These are phyloP conservation scores for Thereva unica DNA, from an alignment of 2,888 invertebrate species.

Conservation along the genomic window DNA sequence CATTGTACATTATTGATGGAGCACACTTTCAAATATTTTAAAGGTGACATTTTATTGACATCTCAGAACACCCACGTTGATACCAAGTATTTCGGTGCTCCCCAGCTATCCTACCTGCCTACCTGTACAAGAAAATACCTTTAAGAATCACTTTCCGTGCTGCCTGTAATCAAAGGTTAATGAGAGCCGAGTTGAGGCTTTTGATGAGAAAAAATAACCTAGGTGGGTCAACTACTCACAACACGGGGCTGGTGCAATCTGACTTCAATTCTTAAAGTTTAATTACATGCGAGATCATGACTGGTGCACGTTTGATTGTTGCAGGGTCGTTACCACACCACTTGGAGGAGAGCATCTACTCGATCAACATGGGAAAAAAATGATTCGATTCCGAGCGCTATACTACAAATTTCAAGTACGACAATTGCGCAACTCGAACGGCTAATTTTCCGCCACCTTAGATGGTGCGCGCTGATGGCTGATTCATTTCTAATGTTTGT, in stretches of 20 bases:
- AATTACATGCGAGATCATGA: slow-evolving; percentile 25
- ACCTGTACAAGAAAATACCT: background rate
- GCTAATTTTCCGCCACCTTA: too few relatives aligned
- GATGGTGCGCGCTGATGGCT: too few relatives aligned
- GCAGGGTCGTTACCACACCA: too few relatives aligned
- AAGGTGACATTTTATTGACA: slow-evolving; percentile 8
- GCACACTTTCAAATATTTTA: slow-evolving; percentile 11
- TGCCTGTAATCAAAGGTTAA: slow-evolving; percentile 24
- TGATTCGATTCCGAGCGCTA: too few relatives aligned
- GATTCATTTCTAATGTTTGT: too few relatives aligned
- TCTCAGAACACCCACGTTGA: slow-evolving; percentile 13
- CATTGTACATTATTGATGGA: background rate
- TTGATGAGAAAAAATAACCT: slow-evolving; percentile 7
- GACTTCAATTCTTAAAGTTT: slow-evolving; percentile 7
- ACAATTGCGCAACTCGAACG: too few relatives aligned
- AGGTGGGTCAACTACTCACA: background rate
- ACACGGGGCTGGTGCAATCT: background rate
- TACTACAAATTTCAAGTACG: too few relatives aligned
- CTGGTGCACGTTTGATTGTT: background rate
- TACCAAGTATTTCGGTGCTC: background rate
- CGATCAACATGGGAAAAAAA: too few relatives aligned
- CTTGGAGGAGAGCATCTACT: too few relatives aligned
- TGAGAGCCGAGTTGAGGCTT: slow-evolving; percentile 9
- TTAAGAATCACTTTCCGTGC: background rate
- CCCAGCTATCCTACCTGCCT: background rate